phyloP scores from a whole-genome alignment of 1,140 invertebrate species.

The Tetraneura akinire region DNA sequence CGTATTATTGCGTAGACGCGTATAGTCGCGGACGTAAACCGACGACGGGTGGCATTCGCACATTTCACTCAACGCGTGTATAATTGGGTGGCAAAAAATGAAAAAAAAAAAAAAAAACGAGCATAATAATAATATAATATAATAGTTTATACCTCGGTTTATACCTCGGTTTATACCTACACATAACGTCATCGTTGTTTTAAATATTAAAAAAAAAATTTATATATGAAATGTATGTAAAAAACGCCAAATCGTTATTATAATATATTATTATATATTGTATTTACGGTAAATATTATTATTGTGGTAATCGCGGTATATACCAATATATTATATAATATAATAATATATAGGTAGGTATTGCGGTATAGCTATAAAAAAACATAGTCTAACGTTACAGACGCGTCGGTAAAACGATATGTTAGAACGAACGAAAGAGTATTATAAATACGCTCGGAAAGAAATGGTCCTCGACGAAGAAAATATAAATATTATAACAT shows the following conservation, averaged over 20 bases:
- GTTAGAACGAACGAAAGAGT: too few relatives aligned
- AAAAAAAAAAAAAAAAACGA: too few relatives aligned
- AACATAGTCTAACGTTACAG: conserved; percentile 1
- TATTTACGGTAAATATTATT: neutral
- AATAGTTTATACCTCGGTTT: too few relatives aligned
- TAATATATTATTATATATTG: neutral
- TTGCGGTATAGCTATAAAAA: neutral
- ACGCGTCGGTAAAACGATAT: too few relatives aligned
- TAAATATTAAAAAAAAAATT: too few relatives aligned
- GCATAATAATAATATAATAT: too few relatives aligned
- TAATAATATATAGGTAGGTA: neutral
- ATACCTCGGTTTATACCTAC: too few relatives aligned
- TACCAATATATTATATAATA: too few relatives aligned
- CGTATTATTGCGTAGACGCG: neutral
- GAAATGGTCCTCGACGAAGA: neutral
- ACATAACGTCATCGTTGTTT: neutral
- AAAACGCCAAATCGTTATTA: too few relatives aligned
- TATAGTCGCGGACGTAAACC: neutral
- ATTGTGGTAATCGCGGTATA: neutral
- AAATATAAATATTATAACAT: too few relatives aligned
- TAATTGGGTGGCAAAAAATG: conserved; percentile 25
- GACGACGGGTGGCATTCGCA: conserved; percentile 3
- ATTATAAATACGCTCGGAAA: neutral
- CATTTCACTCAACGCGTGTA: conserved; percentile 19
- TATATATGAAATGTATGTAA: too few relatives aligned